Evolutionary conservation across 1,140 invertebrate genomes (phyloP).

Genomic region (Bombus confusus): DNA sequence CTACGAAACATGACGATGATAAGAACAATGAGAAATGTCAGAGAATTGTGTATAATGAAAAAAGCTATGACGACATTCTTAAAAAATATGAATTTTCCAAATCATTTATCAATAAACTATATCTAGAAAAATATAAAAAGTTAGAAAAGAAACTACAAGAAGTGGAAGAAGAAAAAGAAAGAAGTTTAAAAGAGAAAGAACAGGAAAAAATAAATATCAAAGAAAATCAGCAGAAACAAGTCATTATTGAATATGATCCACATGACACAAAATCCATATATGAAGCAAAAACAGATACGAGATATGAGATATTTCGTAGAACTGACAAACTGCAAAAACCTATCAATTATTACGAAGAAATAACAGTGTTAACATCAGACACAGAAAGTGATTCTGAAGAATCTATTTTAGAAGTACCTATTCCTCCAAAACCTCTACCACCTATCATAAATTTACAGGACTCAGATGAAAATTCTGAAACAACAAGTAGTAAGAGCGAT

Average conservation of each 20-base stretch:
- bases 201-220: background rate
- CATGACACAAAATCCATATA: background rate
- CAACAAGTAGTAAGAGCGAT: background rate
- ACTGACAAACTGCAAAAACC: conserved; percentile 16
- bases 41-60: background rate
- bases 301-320: background rate
- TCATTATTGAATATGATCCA: background rate
- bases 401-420: conserved; percentile 78
- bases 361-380: conserved; percentile 42
- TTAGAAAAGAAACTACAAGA: conserved; percentile 2
- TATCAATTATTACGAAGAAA: background rate
- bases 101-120: conserved; percentile 36
- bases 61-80: conserved; percentile 3
- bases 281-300: background rate
- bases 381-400: conserved; percentile 69
- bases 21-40: background rate
- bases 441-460: conserved; percentile 74
- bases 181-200: background rate
- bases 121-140: conserved; percentile 17
- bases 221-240: background rate
- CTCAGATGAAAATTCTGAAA: conserved; percentile 59
- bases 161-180: background rate
- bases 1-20: background rate
- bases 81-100: conserved; percentile 29
- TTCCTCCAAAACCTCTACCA: conserved; percentile 77